Evolutionary conservation across 2,888 invertebrate genomes (phyloP), one percentile per base, ranked within the genome.

Genomic region (Epirrhoe alternata): DNA sequence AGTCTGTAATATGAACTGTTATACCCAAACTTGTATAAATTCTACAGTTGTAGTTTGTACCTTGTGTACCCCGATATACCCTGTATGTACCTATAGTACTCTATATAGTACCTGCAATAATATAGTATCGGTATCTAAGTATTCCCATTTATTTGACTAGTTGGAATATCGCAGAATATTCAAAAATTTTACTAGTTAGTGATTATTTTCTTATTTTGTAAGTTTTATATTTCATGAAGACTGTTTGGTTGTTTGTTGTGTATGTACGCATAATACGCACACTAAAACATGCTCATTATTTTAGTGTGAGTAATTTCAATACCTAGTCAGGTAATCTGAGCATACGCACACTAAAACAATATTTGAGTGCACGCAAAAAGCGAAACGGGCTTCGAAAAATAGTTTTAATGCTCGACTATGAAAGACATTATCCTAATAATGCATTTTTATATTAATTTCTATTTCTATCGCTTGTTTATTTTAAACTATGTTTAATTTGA

Each of bases 401-500:
- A 42, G 1, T 42, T 38, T 42, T 42, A 12, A 31, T 35, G 49
- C 57, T 67, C 57, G 52, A 61, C 10, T 61, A 53, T 64, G 56
- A 68, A 68, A 68, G 68, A 68, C 67, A 64, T 57, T 67, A 60
- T 67, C 38, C 49, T 67, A 63, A 56, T 54, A 61, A 51, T 57
- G 52, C 60, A 67, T 63, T 63, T 62, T 52, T 61, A 62, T 62
- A 42, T 56, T 66, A 59, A 47, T 58, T 54, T 58, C 8, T 55
- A 47, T 58, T 54, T 58, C 8, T 55, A 38, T 6, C 24, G 58
- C 66, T 67, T 67, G 67, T 67, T 64, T 67, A 57, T 60, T 51
- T 67, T 67, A 63, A 60, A 67, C 66, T 38, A 47, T 14, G 66
- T 67, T 68, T 64, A 61, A 68, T 64, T 61, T 68, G 68, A 68